Conservation (phyloP, 1,140 invertebrate species). For the Pomacea maculata region DNA sequence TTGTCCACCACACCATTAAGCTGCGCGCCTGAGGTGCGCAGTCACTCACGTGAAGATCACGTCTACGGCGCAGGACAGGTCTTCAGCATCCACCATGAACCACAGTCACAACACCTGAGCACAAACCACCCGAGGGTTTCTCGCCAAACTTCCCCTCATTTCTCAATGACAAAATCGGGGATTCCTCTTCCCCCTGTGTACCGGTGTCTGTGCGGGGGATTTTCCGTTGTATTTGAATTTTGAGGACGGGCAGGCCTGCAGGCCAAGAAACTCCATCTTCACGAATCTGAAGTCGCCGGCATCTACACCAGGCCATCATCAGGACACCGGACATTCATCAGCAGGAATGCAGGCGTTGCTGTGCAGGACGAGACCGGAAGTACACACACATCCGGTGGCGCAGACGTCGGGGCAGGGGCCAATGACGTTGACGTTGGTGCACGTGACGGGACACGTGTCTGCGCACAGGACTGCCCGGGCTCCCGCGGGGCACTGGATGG, state of each 20-base stretch:
- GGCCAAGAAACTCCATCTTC: not conserved
- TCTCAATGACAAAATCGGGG: not conserved
- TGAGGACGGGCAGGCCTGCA: not conserved
- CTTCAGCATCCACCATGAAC: too few relatives aligned
- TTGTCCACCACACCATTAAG: too few relatives aligned
- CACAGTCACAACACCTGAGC: not conserved
- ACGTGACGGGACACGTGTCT: constrained; percentile 56
- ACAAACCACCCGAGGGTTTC: not conserved
- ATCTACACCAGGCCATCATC: not conserved
- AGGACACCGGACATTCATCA: constrained; percentile 47
- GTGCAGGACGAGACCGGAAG: constrained; percentile 54
- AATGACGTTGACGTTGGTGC: constrained; percentile 48
- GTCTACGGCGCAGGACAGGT: too few relatives aligned
- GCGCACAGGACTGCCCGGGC: constrained; percentile 55
- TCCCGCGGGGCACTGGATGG: constrained; percentile 48
- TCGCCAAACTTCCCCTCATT: not conserved
- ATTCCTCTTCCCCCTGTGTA: not conserved
- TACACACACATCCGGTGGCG: constrained; percentile 60
- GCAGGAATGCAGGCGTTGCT: constrained; percentile 57
- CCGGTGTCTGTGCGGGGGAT: not conserved
- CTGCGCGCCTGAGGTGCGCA: too few relatives aligned
- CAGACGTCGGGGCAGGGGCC: constrained; percentile 52
- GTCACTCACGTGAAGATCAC: too few relatives aligned
- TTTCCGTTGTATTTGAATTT: not conserved
- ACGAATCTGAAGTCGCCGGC: too few relatives aligned